Conservation (phyloP, 2,797 vertebrate species). For the Paratrypauchen microcephalus region DNA sequence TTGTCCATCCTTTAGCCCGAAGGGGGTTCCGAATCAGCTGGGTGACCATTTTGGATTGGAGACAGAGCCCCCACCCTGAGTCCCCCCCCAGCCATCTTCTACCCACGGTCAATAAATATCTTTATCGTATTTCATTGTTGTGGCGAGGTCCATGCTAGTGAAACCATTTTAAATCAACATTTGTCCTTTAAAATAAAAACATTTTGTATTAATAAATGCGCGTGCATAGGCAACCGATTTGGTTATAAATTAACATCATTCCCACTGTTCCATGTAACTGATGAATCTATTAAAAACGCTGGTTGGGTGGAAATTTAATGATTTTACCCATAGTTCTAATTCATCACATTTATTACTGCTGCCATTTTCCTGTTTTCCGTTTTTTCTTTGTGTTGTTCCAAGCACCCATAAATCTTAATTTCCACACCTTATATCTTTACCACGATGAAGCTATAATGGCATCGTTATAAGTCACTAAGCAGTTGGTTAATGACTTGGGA, state of each 20-base stretch:
- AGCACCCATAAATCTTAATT: constrained; percentile 11
- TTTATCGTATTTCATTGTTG: no score
- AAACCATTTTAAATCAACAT: no score
- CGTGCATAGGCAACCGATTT: background rate
- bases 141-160: no score
- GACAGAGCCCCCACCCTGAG: no score
- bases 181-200: background rate
- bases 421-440: constrained; percentile 15
- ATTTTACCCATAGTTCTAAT: constrained; percentile 29
- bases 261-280: constrained; percentile 19
- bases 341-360: constrained; percentile 37
- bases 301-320: constrained; percentile 25
- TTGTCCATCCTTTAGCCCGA: no score
- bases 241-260: background rate
- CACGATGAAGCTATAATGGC: constrained; percentile 15
- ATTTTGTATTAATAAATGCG: background rate
- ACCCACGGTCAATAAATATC: no score
- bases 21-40: no score
- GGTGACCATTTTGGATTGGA: no score
- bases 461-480: constrained; percentile 10
- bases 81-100: no score
- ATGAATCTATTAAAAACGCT: constrained; percentile 20
- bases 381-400: constrained; percentile 12
- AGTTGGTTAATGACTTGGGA: background rate
- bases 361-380: constrained; percentile 14